Evolutionary conservation across 1,140 invertebrate genomes (phyloP).

Genomic region (Halyomorpha halys): DNA sequence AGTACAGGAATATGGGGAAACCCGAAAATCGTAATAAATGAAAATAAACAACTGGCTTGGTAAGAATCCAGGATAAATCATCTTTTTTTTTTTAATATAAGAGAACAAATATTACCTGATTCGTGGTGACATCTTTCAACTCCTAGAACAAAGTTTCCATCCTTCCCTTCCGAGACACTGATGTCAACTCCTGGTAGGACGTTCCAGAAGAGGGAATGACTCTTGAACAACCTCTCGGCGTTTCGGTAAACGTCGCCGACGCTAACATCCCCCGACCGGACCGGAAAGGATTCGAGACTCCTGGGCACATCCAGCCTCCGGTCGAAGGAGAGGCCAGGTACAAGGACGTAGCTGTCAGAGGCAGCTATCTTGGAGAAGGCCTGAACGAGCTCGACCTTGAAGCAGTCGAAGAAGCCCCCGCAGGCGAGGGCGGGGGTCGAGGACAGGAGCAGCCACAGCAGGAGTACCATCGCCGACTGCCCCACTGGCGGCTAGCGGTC

Average conservation of each 20-base stretch:
- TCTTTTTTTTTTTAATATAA: too few species aligned
- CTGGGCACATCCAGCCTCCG: background rate
- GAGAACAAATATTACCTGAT: too few species aligned
- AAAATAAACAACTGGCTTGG: too few species aligned
- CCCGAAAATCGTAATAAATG: too few species aligned
- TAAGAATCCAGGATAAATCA: too few species aligned
- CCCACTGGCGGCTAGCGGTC: background rate
- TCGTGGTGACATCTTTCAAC: background rate
- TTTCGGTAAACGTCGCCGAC: background rate
- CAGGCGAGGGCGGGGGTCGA: background rate
- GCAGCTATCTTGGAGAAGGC: background rate
- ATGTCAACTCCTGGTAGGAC: slow-evolving; percentile 16
- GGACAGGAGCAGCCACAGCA: background rate
- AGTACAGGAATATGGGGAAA: too few species aligned
- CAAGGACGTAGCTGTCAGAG: background rate
- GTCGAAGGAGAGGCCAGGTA: slow-evolving; percentile 2
- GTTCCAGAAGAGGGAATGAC: slow-evolving; percentile 12
- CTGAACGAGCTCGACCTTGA: background rate
- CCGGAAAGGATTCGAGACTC: background rate
- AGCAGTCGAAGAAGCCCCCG: background rate
- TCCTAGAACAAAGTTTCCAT: background rate
- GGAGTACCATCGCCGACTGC: background rate
- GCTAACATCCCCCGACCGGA: background rate
- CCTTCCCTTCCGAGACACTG: background rate
- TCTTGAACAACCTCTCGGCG: slow-evolving; percentile 16